Evolutionary conservation across 2,888 invertebrate genomes (phyloP).

Genomic region (Andrena praecox): DNA sequence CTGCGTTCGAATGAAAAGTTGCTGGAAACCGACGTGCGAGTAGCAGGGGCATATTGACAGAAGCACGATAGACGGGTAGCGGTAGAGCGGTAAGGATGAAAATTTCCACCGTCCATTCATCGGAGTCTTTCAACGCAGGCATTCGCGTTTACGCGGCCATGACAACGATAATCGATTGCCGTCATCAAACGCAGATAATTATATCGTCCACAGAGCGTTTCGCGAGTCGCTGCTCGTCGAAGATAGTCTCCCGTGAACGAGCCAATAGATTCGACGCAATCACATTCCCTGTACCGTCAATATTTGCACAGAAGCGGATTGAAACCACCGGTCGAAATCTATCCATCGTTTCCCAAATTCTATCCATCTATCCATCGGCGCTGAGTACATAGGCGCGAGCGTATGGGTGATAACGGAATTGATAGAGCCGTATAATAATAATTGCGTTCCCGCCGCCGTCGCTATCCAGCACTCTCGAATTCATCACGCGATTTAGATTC

Average conservation of each 20-base stretch:
- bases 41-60: too few relatives aligned
- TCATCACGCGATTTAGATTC: conserved; percentile 54
- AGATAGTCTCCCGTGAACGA: conserved; percentile 33
- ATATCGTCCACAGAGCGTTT: not conserved
- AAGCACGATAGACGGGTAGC: too few relatives aligned
- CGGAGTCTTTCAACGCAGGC: not conserved
- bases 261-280: conserved; percentile 60
- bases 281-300: conserved; percentile 65
- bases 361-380: conserved; percentile 42
- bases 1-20: too few relatives aligned
- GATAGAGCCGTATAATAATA: conserved; percentile 70
- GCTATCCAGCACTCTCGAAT: not conserved
- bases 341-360: conserved; percentile 58
- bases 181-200: conserved; percentile 17
- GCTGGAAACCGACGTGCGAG: too few relatives aligned
- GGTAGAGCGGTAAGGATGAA: not conserved
- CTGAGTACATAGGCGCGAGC: conserved; percentile 49
- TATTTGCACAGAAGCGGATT: conserved; percentile 69
- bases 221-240: conserved; percentile 11
- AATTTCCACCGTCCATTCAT: not conserved
- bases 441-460: conserved; percentile 49
- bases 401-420: conserved; percentile 56
- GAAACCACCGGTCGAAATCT: conserved; percentile 49
- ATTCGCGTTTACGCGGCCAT: not conserved
- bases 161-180: not conserved